A percentile compares a stretch with the other conserved stretches of the same genome.
Evolutionary conservation across 2,797 vertebrate species (phyloP).

Genomic region (Pseudotriccus pelzelni): DNA sequence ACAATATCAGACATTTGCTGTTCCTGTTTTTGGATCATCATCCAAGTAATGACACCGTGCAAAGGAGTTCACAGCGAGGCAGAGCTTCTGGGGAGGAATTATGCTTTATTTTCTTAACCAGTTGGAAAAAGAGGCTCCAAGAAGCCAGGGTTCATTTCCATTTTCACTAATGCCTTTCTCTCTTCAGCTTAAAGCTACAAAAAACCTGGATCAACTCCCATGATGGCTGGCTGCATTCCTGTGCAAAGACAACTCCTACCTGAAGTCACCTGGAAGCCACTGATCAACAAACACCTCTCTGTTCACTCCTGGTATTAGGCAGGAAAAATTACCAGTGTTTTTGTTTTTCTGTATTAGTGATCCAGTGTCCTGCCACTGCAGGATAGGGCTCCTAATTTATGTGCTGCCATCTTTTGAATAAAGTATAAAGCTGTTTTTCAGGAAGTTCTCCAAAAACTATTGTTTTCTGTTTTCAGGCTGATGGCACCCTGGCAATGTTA

Average conservation of each 20-base stretch:
- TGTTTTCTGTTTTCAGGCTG: not conserved
- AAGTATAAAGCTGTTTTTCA: not conserved
- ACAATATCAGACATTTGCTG: not conserved
- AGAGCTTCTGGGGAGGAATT: not conserved
- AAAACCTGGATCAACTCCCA: fast-evolving
- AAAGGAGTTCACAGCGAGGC: not conserved
- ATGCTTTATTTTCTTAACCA: not conserved
- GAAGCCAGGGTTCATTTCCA: not conserved
- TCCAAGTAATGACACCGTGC: not conserved
- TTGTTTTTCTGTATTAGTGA: not conserved
- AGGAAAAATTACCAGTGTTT: not conserved
- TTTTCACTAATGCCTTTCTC: not conserved
- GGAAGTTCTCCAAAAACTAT: not conserved
- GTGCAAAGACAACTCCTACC: not conserved
- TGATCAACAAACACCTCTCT: not conserved
- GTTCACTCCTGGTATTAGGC: not conserved
- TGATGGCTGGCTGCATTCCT: not conserved
- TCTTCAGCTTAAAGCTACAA: not conserved
- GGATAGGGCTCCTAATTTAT: not conserved
- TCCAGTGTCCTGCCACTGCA: not conserved
- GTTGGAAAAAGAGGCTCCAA: not conserved
- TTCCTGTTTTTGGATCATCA: not conserved
- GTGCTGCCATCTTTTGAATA: not conserved
- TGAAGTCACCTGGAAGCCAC: not conserved
- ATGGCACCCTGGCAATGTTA: not conserved